Evolutionary conservation across 2,797 vertebrate species (phyloP).

Genomic region (Helostoma temminkii): DNA sequence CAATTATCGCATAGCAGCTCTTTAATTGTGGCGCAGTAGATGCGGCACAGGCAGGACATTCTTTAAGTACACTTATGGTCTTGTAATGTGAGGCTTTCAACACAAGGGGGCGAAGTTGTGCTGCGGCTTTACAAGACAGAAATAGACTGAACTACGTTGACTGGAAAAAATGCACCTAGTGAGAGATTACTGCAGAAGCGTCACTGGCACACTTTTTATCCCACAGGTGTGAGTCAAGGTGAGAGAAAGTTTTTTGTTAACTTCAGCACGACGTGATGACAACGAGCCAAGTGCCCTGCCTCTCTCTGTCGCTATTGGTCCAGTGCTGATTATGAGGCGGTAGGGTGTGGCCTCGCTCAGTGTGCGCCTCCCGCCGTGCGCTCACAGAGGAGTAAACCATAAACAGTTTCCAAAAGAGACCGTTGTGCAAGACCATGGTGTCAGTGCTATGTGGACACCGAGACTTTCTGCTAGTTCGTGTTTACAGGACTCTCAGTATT

Average conservation of each 20-base stretch:
- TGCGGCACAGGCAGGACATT: neutral
- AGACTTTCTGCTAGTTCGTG: slow-evolving; percentile 8
- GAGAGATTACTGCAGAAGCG: neutral
- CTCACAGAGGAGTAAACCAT: slow-evolving; percentile 16
- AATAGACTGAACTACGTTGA: neutral
- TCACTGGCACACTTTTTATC: neutral
- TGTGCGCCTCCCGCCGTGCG: slow-evolving; percentile 38
- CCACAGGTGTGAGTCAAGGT: slow-evolving; percentile 9
- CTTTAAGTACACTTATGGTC: neutral
- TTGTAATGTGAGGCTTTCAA: slow-evolving; percentile 27
- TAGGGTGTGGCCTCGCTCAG: slow-evolving; percentile 62
- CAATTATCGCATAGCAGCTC: neutral
- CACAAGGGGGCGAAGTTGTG: slow-evolving; percentile 58
- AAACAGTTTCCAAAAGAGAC: slow-evolving; percentile 25
- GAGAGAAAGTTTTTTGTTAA: slow-evolving; percentile 4
- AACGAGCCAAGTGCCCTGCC: neutral
- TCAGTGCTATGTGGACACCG: neutral
- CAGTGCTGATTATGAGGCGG: slow-evolving; percentile 7
- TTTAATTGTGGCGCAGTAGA: neutral
- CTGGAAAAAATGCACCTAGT: neutral
- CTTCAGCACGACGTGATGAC: neutral
- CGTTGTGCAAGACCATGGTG: slow-evolving; percentile 16
- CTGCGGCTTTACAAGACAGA: neutral
- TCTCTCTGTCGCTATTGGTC: slow-evolving; percentile 52
- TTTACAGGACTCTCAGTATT: neutral